These are phyloP conservation scores for Gouania willdenowi DNA, from an alignment of 2,797 vertebrate genomes.

Conservation along the genomic window DNA sequence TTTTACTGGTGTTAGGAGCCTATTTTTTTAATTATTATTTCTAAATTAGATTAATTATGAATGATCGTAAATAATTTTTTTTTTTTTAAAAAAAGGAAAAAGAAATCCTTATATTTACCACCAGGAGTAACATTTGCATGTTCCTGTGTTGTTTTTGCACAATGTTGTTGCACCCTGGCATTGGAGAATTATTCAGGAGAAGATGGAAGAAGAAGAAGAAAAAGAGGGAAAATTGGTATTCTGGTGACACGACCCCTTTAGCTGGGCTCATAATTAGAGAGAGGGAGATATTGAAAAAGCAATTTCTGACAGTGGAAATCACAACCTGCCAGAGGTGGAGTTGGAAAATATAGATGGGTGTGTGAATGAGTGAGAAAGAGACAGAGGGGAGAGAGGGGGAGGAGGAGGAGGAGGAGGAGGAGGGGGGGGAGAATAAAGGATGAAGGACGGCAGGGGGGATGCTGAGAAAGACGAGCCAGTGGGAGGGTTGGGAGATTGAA, in stretches of 20 bases:
- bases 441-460: constrained; percentile 70
- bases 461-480: constrained; percentile 69
- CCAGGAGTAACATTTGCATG: constrained; percentile 6
- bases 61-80: too few relatives aligned
- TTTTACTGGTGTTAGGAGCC: too few relatives aligned
- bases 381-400: constrained; percentile 27
- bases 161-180: constrained; percentile 42
- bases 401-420: constrained; percentile 12
- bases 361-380: constrained; percentile 31
- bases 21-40: too few relatives aligned
- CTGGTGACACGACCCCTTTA: constrained; percentile 76
- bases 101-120: too few relatives aligned
- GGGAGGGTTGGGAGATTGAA: constrained; percentile 65
- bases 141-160: constrained; percentile 9
- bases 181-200: constrained; percentile 40
- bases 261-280: constrained; percentile 79
- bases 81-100: too few relatives aligned
- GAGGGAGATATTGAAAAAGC: constrained; percentile 83
- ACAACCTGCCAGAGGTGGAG: constrained; percentile 80
- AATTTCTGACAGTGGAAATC: constrained; percentile 82
- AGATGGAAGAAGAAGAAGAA: constrained; percentile 41
- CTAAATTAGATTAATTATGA: too few relatives aligned
- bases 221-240: constrained; percentile 76
- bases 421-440: constrained; percentile 67
- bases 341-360: constrained; percentile 70